Evolutionary conservation across 2,113 vertebrate genomes (phyloP), one percentile per base, ranked within the genome.

Genomic region (Callocephalon fimbriatum): DNA sequence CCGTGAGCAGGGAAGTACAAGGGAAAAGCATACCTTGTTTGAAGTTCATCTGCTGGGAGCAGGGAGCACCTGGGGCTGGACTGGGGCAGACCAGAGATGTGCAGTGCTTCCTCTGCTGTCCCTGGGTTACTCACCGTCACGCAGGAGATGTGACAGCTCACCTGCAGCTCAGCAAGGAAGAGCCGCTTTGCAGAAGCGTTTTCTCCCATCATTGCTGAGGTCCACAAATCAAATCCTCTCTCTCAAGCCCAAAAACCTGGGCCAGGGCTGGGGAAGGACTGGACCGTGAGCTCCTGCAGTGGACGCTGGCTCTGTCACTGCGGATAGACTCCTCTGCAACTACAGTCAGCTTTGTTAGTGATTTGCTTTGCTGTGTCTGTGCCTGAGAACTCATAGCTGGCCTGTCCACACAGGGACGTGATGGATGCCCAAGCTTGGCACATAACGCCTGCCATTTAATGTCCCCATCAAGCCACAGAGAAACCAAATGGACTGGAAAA

Each of bases 401-500:
- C 37, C 47, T 73, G 74, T 73, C 74, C 68, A 25, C 29, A 9
- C 21, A 42, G 56, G 25, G 38, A 54, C 4, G 42, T 17, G 71
- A 63, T 47, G n/a, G 71, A 63, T 50, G n/a, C 38, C 58, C 75
- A 63, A 47, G 74, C 81, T 88, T 68, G 94, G 90, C 90, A 86
- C 12, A 22, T 14, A 76, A 23, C 19, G 1, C 50, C 88, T 96
- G 62, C 68, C 83, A 80, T 61, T 95, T 90, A 90, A 54, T 59
- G 45, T 70, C 59, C 90, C 67, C 59, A 84, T 62, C 82, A 61
- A 92, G 67, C 38, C 91, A 82, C 73, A 73, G 84, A 82, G 71
- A 78, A 93, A 91, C 27, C 87, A 96, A 96, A 96, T 94, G 92
- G 85, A 83, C 71, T 86, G 79, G 92, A 96, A 96, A 96, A 80